Evolutionary conservation across 2,888 invertebrate genomes (phyloP).

Genomic region (Altica lythri): DNA sequence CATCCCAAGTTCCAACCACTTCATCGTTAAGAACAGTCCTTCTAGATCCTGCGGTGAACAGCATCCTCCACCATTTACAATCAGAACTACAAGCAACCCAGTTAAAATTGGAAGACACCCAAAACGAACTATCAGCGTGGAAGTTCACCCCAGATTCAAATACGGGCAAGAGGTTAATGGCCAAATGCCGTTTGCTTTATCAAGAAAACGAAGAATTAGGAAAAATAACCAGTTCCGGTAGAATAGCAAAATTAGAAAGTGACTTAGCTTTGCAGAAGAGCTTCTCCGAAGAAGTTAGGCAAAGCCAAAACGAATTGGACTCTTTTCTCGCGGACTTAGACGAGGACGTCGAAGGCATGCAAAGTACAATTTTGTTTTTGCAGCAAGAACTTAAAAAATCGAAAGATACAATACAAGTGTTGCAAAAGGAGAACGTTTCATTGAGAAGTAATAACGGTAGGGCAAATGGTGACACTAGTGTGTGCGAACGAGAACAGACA

Average conservation of each 20-base stretch:
- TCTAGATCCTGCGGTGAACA: constrained; percentile 94
- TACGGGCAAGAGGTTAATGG: constrained; percentile 97
- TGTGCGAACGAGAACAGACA: constrained; percentile 56
- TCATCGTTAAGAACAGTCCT: constrained; percentile 79
- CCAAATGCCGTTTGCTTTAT: constrained; percentile 90
- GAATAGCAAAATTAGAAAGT: constrained; percentile 93
- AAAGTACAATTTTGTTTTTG: constrained; percentile 92
- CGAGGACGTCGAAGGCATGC: constrained; percentile 98
- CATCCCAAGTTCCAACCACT: constrained; percentile 79
- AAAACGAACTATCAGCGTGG: constrained; percentile 97
- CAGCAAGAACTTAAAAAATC: constrained; percentile 91
- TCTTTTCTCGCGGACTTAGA: constrained; percentile 95
- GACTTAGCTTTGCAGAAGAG: constrained; percentile 94
- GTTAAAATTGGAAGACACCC: constrained; percentile 92
- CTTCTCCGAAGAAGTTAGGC: constrained; percentile 94
- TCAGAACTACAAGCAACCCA: constrained; percentile 88
- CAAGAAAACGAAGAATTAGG: constrained; percentile 98
- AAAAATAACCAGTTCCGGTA: constrained; percentile 91
- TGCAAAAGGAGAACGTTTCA: constrained; percentile 65
- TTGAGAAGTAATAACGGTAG: constrained; percentile 46
- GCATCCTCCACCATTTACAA: constrained; percentile 87
- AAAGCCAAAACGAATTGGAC: constrained; percentile 94
- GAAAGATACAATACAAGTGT: constrained; percentile 64
- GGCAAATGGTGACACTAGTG: constrained; percentile 47
- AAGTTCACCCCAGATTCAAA: constrained; percentile 99